Evolutionary conservation across 2,888 invertebrate species (phyloP).

Genomic region (Drosophila siamana): DNA sequence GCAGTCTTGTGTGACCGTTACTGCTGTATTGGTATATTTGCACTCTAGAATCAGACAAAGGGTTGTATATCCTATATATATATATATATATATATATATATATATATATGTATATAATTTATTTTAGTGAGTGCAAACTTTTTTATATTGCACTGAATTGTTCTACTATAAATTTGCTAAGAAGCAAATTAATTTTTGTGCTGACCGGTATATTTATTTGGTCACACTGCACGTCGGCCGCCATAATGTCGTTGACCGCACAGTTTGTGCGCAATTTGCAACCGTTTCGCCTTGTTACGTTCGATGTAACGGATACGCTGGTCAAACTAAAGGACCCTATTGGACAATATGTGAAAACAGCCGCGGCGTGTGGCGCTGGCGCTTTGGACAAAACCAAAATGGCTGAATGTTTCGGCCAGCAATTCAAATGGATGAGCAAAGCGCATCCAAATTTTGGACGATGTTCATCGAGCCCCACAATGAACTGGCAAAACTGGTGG

Average conservation of each 20-base stretch:
- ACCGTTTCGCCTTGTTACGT: slow-evolving; percentile 89
- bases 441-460: slow-evolving; percentile 93
- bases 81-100: not conserved
- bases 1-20: no score
- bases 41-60: not conserved
- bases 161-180: not conserved
- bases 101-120: not conserved
- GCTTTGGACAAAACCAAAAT: slow-evolving; percentile 69
- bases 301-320: slow-evolving; percentile 96
- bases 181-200: not conserved
- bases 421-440: slow-evolving; percentile 88
- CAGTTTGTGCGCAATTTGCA: slow-evolving; percentile 79
- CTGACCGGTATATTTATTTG: not conserved
- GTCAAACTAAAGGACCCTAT: slow-evolving; percentile 89
- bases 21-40: not conserved
- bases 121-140: not conserved
- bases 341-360: slow-evolving; percentile 90
- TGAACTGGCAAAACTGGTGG: slow-evolving; percentile 95
- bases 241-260: slow-evolving; percentile 63
- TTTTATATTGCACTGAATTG: not conserved
- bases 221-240: slow-evolving; percentile 5
- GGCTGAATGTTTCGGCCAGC: slow-evolving; percentile 87
- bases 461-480: slow-evolving; percentile 85
- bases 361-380: slow-evolving; percentile 87
- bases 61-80: not conserved